phyloP scores from a whole-genome alignment of 1,140 invertebrate genomes.

The Hestina assimilis region DNA sequence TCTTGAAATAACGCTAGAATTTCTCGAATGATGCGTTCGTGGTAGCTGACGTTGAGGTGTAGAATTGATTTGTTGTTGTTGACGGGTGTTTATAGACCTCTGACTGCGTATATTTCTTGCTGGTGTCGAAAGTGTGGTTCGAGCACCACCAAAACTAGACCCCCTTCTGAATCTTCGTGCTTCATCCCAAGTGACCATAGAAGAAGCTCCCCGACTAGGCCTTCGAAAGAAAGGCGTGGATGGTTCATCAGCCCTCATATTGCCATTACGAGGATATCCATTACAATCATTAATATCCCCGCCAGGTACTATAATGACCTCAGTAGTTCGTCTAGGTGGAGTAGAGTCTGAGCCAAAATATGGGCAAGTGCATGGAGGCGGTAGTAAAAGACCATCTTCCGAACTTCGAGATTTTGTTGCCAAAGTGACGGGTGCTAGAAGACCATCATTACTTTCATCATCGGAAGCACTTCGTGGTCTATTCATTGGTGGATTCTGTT shows the following conservation, averaged over 20 bases:
- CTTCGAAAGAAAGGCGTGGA: slow-evolving; percentile 63
- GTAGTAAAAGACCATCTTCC: slow-evolving; percentile 79
- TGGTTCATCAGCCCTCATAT: slow-evolving; percentile 66
- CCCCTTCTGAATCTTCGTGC: slow-evolving; percentile 70
- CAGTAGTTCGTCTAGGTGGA: slow-evolving; percentile 62
- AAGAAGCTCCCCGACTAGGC: slow-evolving; percentile 63
- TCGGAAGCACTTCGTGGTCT: slow-evolving; percentile 68
- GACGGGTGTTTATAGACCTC: slow-evolving; percentile 52
- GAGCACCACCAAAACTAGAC: slow-evolving; percentile 81
- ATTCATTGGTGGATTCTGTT: slow-evolving; percentile 49
- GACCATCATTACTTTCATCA: slow-evolving; percentile 65
- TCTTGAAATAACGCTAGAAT: slow-evolving; percentile 88
- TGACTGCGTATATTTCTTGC: slow-evolving; percentile 63
- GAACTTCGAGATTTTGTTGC: slow-evolving; percentile 66
- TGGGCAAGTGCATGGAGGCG: slow-evolving; percentile 87
- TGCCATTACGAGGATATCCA: slow-evolving; percentile 60
- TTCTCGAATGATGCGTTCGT: slow-evolving; percentile 83
- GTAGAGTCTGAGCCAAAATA: slow-evolving; percentile 84
- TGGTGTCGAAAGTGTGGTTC: slow-evolving; percentile 72
- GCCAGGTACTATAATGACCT: slow-evolving; percentile 68
- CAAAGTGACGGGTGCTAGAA: slow-evolving; percentile 56
- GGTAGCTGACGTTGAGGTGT: slow-evolving; percentile 79
- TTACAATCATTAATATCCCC: slow-evolving; percentile 66
- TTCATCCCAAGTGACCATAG: slow-evolving; percentile 82
- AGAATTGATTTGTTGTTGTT: slow-evolving; percentile 67